These are phyloP conservation scores for Chelon labrosus DNA, from an alignment of 2,797 vertebrate species.

Conservation along the genomic window DNA sequence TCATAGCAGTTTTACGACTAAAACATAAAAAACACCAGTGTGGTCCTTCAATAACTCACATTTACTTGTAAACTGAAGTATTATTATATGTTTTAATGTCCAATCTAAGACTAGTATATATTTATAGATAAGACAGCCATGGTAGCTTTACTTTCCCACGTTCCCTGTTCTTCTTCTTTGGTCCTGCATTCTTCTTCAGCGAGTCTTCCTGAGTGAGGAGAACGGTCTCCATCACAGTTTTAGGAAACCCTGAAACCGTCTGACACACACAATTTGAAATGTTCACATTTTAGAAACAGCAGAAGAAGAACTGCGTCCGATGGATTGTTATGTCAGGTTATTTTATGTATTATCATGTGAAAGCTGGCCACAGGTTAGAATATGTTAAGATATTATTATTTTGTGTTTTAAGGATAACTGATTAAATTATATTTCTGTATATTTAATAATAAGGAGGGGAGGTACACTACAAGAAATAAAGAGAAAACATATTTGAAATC, in stretches of 20 bases:
- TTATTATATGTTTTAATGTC: too few relatives aligned
- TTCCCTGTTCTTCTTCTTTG: conserved; percentile 83
- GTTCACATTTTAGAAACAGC: neutral
- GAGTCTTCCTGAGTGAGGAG: conserved; percentile 71
- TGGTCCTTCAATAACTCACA: conserved; percentile 15
- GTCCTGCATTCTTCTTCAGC: conserved; percentile 74
- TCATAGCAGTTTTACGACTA: neutral
- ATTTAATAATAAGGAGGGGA: neutral
- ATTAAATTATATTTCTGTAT: neutral
- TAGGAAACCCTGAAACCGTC: conserved; percentile 67
- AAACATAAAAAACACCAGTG: conserved; percentile 48
- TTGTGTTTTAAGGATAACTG: neutral
- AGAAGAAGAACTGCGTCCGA: neutral
- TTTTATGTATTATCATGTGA: neutral
- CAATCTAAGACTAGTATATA: too few relatives aligned
- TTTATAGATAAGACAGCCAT: neutral
- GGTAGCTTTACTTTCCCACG: conserved; percentile 81
- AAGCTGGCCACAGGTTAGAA: neutral
- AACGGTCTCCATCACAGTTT: conserved; percentile 66
- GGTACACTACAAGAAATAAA: neutral
- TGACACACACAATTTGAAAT: conserved; percentile 45
- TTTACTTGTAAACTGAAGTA: too few relatives aligned
- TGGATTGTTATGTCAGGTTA: neutral
- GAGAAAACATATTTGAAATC: neutral
- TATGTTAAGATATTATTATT: neutral